Evolutionary conservation across 2,888 invertebrate genomes (phyloP).

Genomic region (Drosophila meridiana): DNA sequence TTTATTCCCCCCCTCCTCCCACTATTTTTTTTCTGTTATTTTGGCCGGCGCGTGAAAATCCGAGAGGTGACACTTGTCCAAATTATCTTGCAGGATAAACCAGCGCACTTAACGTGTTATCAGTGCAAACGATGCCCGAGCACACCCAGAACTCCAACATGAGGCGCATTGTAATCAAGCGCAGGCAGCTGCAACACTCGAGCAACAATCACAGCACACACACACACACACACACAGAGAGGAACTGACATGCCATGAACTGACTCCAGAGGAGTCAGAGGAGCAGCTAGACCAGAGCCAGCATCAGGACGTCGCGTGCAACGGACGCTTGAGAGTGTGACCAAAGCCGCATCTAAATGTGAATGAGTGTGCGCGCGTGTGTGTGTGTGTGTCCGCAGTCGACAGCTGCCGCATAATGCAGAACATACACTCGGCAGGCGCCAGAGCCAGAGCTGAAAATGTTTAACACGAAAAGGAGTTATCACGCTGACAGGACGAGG

Average conservation of each 20-base stretch:
- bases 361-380: constrained; percentile 16
- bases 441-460: constrained; percentile 71
- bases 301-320: constrained; percentile 51
- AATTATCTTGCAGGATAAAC: constrained; percentile 80
- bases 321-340: constrained; percentile 74
- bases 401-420: constrained; percentile 73
- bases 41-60: constrained; percentile 71
- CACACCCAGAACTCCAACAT: constrained; percentile 43
- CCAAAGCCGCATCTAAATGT: constrained; percentile 49
- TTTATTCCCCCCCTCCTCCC: not conserved
- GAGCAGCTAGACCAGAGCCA: constrained; percentile 17
- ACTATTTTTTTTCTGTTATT: constrained; percentile 3
- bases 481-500: constrained; percentile 71
- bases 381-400: constrained; percentile 45
- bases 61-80: constrained; percentile 80
- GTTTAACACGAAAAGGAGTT: constrained; percentile 81
- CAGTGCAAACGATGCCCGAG: constrained; percentile 69
- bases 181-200: constrained; percentile 65
- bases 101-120: constrained; percentile 80
- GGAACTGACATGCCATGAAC: constrained; percentile 66
- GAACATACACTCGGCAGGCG: constrained; percentile 41
- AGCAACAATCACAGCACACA: constrained; percentile 39
- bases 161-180: constrained; percentile 76
- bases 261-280: constrained; percentile 68
- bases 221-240: not conserved